These are phyloP conservation scores for Xenentodon cancila DNA, from an alignment of 2,797 vertebrate species.

Conservation along the genomic window DNA sequence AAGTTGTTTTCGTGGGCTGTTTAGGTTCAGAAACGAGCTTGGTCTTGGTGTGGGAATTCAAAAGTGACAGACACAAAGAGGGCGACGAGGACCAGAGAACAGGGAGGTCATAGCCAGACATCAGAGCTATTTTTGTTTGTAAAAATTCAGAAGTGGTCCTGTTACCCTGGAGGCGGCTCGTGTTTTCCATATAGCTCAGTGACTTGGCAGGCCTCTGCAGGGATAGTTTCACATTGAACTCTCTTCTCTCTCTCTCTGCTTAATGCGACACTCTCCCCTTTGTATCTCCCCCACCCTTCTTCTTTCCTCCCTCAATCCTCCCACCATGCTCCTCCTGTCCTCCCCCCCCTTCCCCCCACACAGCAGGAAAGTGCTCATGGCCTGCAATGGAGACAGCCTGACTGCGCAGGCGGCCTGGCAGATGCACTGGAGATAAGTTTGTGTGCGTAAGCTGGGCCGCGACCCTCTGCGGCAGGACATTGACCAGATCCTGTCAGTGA, in stretches of 20 bases:
- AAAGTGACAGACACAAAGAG: conserved; percentile 63
- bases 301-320: conserved; percentile 57
- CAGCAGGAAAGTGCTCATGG: conserved; percentile 92
- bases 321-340: conserved; percentile 45
- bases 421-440: conserved; percentile 98
- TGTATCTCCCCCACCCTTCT: conserved; percentile 43
- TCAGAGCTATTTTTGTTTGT: conserved; percentile 81
- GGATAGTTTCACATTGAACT: conserved; percentile 83
- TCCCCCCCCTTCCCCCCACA: conserved; percentile 33
- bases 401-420: conserved; percentile 95
- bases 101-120: conserved; percentile 66
- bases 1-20: conserved; percentile 53
- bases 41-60: conserved; percentile 75
- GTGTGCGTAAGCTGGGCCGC: conserved; percentile 96
- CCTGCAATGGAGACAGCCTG: conserved; percentile 95
- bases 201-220: conserved; percentile 84
- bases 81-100: conserved; percentile 66
- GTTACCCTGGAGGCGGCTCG: conserved; percentile 82
- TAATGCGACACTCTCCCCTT: conserved; percentile 36
- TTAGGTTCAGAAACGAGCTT: conserved; percentile 59
- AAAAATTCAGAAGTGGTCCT: conserved; percentile 81
- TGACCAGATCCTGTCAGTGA: conserved; percentile 99
- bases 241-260: conserved; percentile 28
- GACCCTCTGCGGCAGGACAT: conserved; percentile 97
- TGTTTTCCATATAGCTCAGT: conserved; percentile 87